A percentile compares a stretch with the other conserved stretches of the same genome.
Evolutionary conservation across 2,113 vertebrate species (phyloP).

Genomic region (Psettodes erumei): DNA sequence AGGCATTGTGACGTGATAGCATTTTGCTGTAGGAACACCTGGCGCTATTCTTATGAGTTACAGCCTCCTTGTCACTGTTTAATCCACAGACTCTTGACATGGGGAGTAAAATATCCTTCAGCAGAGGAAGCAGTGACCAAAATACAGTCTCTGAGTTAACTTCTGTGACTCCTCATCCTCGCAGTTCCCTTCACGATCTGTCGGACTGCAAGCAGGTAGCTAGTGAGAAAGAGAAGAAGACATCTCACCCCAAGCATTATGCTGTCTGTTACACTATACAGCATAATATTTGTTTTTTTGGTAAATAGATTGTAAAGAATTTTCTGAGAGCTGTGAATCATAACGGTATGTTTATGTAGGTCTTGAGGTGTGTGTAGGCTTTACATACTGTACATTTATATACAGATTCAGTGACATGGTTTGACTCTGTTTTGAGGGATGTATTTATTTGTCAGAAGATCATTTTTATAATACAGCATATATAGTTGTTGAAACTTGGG

Average conservation of each 20-base stretch:
- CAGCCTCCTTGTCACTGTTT: conserved; percentile 51
- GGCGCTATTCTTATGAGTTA: conserved; percentile 11
- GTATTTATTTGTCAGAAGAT: neutral
- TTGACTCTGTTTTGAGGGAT: neutral
- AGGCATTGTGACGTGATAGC: neutral
- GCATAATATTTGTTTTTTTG: neutral
- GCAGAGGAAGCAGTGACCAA: conserved; percentile 69
- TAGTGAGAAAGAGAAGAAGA: conserved; percentile 19
- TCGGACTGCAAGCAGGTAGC: conserved; percentile 72
- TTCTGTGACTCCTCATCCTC: conserved; percentile 54
- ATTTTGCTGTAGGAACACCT: neutral
- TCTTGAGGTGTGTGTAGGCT: neutral
- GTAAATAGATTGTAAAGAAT: neutral
- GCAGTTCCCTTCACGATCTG: conserved; percentile 43
- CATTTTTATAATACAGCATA: neutral
- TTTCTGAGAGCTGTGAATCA: neutral
- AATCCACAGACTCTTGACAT: conserved; percentile 71
- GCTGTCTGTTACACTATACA: neutral
- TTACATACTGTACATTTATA: neutral
- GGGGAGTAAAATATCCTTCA: conserved; percentile 77
- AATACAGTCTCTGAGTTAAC: conserved; percentile 67
- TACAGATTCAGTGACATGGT: neutral
- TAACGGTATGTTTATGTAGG: neutral
- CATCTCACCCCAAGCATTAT: neutral
- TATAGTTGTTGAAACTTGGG: neutral